phyloP scores from a whole-genome alignment of 2,888 invertebrate genomes.

The Holacanthella duospinosa region DNA sequence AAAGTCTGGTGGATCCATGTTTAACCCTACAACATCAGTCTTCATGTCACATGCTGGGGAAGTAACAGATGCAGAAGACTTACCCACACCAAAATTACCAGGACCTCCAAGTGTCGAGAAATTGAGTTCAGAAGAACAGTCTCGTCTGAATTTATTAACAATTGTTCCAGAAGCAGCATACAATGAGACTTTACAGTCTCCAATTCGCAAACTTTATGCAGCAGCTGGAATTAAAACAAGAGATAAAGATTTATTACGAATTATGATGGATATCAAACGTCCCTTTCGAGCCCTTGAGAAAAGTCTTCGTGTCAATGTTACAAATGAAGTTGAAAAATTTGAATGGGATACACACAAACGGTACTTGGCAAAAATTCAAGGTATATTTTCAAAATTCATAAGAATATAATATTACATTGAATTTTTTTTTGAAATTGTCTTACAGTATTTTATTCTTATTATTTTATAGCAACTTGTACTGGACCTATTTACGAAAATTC shows the following conservation, averaged over 20 bases:
- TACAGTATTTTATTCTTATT: too few relatives aligned
- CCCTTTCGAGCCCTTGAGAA: constrained; percentile 27
- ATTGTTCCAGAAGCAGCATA: constrained; percentile 22
- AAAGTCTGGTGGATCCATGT: background rate
- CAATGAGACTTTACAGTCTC: constrained; percentile 16
- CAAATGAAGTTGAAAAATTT: constrained; percentile 29
- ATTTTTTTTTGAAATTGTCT: background rate
- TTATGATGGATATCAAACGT: constrained; percentile 26
- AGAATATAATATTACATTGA: background rate
- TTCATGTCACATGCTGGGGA: too few relatives aligned
- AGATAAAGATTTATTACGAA: constrained; percentile 22
- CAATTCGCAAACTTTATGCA: constrained; percentile 26
- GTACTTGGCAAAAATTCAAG: constrained; percentile 23
- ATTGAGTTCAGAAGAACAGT: constrained; percentile 27
- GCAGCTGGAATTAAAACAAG: constrained; percentile 28
- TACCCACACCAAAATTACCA: constrained; percentile 22
- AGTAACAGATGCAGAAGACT: constrained; percentile 17
- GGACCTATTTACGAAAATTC: constrained; percentile 30
- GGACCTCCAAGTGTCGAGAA: constrained; percentile 12
- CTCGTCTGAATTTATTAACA: constrained; percentile 20
- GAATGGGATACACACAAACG: constrained; percentile 30
- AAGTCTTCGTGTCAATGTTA: constrained; percentile 20
- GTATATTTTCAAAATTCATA: constrained; percentile 8
- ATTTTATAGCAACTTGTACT: constrained; percentile 15
- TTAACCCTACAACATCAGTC: too few relatives aligned